Conservation (phyloP, 2,888 invertebrate species). For the Drosophila lutescens region DNA sequence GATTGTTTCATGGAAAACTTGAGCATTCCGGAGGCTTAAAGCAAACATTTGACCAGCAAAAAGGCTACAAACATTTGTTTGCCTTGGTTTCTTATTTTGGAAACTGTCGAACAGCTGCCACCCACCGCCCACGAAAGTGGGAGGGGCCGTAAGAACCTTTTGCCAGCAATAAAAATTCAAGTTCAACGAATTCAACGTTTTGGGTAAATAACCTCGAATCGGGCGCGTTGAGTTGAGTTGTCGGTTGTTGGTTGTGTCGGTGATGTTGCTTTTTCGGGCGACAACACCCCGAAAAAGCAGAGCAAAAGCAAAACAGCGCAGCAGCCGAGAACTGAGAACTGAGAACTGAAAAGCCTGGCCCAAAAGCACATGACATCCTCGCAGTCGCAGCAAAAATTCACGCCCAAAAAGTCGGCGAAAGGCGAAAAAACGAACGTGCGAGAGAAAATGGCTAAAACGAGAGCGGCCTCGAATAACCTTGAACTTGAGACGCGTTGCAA, state of each 20-base stretch:
- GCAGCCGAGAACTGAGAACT: too few relatives aligned
- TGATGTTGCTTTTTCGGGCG: conserved; percentile 18
- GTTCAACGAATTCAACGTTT: conserved; percentile 68
- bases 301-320: conserved; percentile 25
- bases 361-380: conserved; percentile 58
- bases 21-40: conserved; percentile 27
- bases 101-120: conserved; percentile 36
- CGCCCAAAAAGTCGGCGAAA: conserved; percentile 54
- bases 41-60: conserved; percentile 30
- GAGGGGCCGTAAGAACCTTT: conserved; percentile 35
- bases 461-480: conserved; percentile 61
- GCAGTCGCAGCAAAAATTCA: conserved; percentile 46
- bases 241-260: too few relatives aligned
- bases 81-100: conserved; percentile 24
- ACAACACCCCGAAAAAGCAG: conserved; percentile 63
- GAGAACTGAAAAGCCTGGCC: conserved; percentile 21
- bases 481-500: conserved; percentile 64
- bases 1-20: conserved; percentile 16
- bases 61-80: conserved; percentile 34
- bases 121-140: conserved; percentile 13
- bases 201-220: conserved; percentile 72
- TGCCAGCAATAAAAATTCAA: conserved; percentile 62
- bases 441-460: conserved; percentile 31
- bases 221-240: conserved; percentile 13
- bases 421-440: conserved; percentile 18